A percentile compares a stretch with the other conserved stretches of the same genome.
phyloP scores from a whole-genome alignment of 64 coral and sea anemone genomes.

The Montipora efflorescens region DNA sequence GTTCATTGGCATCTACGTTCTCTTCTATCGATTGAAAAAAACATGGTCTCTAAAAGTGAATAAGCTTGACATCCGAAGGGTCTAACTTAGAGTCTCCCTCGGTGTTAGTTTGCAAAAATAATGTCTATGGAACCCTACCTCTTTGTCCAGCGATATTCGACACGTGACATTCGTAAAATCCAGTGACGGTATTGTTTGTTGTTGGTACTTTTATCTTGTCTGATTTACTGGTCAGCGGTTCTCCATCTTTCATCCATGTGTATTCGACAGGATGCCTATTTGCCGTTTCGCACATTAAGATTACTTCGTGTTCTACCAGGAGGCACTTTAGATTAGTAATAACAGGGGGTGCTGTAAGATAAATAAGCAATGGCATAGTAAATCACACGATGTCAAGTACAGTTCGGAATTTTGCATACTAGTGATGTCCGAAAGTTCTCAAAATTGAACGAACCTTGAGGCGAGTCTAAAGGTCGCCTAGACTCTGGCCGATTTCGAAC shows the following conservation, averaged over 20 bases:
- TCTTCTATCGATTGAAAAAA: too few relatives aligned
- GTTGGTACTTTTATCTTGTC: not conserved
- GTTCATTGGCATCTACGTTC: too few relatives aligned
- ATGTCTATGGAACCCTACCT: not conserved
- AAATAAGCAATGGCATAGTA: not conserved
- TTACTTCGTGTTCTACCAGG: not conserved
- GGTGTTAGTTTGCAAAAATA: too few relatives aligned
- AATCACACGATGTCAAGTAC: too few relatives aligned
- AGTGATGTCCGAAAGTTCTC: too few relatives aligned
- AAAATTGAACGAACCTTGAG: too few relatives aligned
- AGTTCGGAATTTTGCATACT: too few relatives aligned
- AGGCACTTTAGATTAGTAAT: not conserved
- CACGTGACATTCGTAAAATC: conserved; percentile 14
- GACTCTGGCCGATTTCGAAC: too few relatives aligned
- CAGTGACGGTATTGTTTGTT: not conserved
- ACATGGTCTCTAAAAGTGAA: too few relatives aligned
- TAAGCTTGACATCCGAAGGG: too few relatives aligned
- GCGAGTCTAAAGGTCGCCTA: too few relatives aligned
- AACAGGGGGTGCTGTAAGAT: not conserved
- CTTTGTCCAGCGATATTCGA: not conserved
- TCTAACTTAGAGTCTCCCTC: too few relatives aligned
- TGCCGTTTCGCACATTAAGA: not conserved
- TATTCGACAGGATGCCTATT: conserved; percentile 7
- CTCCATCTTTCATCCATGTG: conserved; percentile 2
- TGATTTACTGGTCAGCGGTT: not conserved